Evolutionary conservation across 2,797 vertebrate genomes (phyloP).

Genomic region (Notolepis coatsorum): DNA sequence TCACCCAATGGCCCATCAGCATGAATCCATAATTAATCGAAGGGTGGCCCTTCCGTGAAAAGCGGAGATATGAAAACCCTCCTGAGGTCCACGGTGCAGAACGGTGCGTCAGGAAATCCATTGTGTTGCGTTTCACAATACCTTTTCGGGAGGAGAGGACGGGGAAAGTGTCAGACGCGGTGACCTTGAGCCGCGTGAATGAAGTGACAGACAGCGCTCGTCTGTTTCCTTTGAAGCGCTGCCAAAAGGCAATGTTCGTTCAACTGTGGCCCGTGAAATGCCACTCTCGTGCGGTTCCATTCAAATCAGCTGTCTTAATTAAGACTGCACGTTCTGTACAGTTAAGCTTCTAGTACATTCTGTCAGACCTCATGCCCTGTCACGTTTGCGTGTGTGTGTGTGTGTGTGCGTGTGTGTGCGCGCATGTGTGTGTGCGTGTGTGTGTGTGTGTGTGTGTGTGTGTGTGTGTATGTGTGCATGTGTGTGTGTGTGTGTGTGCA

Average conservation of each 20-base stretch:
- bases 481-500: too few relatives aligned
- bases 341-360: too few relatives aligned
- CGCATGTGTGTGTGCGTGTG: too few relatives aligned
- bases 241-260: slow-evolving; percentile 13
- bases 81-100: slow-evolving; percentile 41
- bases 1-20: slow-evolving; percentile 8
- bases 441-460: too few relatives aligned
- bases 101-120: slow-evolving; percentile 25
- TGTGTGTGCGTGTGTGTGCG: too few relatives aligned
- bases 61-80: slow-evolving; percentile 32
- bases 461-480: too few relatives aligned
- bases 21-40: slow-evolving; percentile 47
- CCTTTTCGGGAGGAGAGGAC: slow-evolving; percentile 9
- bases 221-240: neutral
- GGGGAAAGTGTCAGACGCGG: slow-evolving; percentile 4
- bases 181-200: slow-evolving; percentile 33
- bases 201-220: too few relatives aligned
- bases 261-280: neutral
- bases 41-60: slow-evolving; percentile 32
- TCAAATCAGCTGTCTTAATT: too few relatives aligned
- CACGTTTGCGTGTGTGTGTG: too few relatives aligned
- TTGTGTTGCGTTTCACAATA: slow-evolving; percentile 42
- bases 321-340: too few relatives aligned
- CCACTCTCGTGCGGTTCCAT: too few relatives aligned
- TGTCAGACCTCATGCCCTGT: too few relatives aligned